These are phyloP conservation scores for Coelopa frigida DNA, from an alignment of 1,140 invertebrate genomes.

Conservation along the genomic window DNA sequence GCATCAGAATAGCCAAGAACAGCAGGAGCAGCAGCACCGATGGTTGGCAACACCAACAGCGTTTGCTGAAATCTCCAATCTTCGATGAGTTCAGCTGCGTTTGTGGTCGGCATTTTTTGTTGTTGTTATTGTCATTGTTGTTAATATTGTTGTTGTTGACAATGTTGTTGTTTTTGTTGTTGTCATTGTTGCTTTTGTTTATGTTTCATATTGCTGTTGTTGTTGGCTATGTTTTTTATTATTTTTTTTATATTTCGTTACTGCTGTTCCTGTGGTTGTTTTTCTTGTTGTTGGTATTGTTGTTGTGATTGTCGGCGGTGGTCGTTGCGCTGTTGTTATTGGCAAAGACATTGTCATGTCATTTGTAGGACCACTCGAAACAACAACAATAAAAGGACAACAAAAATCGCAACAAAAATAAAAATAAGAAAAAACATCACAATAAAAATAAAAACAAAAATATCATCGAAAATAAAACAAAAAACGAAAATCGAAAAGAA, in stretches of 20 bases:
- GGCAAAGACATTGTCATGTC: slow-evolving; percentile 43
- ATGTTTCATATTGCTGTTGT: background rate
- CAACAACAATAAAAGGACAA: no score
- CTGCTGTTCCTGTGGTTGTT: no score
- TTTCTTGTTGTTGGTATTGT: no score
- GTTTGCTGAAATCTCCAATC: slow-evolving; percentile 7
- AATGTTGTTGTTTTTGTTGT: background rate
- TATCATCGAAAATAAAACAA: no score
- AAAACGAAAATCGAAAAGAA: no score
- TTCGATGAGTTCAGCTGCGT: background rate
- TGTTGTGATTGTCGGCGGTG: slow-evolving; percentile 4
- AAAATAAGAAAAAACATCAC: slow-evolving; percentile 4
- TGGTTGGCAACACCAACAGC: slow-evolving; percentile 5
- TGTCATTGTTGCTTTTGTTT: background rate
- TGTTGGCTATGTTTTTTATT: background rate
- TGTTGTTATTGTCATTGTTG: background rate
- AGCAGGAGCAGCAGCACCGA: slow-evolving; percentile 1
- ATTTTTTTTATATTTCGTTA: background rate
- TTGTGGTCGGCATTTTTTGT: background rate
- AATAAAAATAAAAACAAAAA: no score
- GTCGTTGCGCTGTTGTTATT: no score
- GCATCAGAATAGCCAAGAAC: no score
- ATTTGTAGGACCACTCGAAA: slow-evolving; percentile 17
- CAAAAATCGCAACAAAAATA: slow-evolving; percentile 9
- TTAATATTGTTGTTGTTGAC: background rate